phyloP scores from a whole-genome alignment of 2,113 vertebrate species.

The Turdus rufiventris region DNA sequence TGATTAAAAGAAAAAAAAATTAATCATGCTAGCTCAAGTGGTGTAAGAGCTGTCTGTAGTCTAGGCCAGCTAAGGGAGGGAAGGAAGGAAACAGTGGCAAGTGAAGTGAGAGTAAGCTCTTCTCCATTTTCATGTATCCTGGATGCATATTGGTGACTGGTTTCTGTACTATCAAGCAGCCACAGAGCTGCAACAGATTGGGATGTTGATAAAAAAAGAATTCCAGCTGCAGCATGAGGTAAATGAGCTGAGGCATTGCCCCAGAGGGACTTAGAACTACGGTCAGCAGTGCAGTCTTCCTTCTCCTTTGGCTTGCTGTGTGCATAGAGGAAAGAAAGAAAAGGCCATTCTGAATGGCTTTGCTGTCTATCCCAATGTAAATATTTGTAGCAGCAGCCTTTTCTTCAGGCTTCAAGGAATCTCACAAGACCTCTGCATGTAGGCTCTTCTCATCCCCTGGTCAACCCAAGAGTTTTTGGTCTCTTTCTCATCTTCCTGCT shows the following conservation, averaged over 20 bases:
- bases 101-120: background rate
- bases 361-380: background rate
- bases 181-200: background rate
- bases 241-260: constrained; percentile 48
- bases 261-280: background rate
- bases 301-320: background rate
- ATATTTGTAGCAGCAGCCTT: background rate
- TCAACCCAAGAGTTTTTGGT: background rate
- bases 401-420: background rate
- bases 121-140: background rate
- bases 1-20: background rate
- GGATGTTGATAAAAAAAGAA: background rate
- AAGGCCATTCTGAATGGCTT: background rate
- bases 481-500: background rate
- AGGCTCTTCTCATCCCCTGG: background rate
- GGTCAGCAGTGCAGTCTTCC: background rate
- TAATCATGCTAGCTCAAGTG: background rate
- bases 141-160: background rate
- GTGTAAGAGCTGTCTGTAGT: background rate
- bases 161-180: background rate
- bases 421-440: background rate
- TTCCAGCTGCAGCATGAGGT: background rate
- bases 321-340: background rate
- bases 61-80: background rate
- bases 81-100: background rate